phyloP scores from a whole-genome alignment of 2,113 vertebrate species.

The Beaufortia kweichowensis region DNA sequence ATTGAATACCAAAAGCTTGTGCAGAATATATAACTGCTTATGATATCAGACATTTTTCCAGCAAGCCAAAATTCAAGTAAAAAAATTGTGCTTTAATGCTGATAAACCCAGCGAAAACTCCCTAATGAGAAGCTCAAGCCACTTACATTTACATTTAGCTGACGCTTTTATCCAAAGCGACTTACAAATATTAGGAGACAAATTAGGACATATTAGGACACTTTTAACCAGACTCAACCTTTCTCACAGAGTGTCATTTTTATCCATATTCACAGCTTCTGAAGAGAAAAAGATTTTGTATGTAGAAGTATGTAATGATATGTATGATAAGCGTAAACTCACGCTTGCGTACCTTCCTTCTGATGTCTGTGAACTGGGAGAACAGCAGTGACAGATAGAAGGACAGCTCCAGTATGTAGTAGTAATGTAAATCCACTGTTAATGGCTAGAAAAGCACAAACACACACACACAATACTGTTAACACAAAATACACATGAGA shows the following conservation, averaged over 20 bases:
- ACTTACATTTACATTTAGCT: no score
- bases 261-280: background rate
- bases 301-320: background rate
- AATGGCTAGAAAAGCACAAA: conserved; percentile 87
- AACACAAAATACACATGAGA: background rate
- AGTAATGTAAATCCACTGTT: conserved; percentile 92
- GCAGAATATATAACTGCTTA: background rate
- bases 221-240: background rate
- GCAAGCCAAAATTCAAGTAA: background rate
- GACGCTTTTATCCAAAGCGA: no score
- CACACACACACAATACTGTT: conserved; percentile 50
- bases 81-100: background rate
- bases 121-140: background rate
- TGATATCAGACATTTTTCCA: background rate
- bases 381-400: conserved; percentile 97
- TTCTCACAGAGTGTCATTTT: background rate
- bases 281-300: no score
- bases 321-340: background rate
- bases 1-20: no score
- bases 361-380: conserved; percentile 97
- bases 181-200: no score
- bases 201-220: no score
- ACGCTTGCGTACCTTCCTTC: conserved; percentile 89
- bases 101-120: background rate
- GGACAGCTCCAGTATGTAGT: conserved; percentile 93